Base-by-base conservation (phyloP, 2,113 vertebrate species). In the Prietella phreatophila region DNA sequence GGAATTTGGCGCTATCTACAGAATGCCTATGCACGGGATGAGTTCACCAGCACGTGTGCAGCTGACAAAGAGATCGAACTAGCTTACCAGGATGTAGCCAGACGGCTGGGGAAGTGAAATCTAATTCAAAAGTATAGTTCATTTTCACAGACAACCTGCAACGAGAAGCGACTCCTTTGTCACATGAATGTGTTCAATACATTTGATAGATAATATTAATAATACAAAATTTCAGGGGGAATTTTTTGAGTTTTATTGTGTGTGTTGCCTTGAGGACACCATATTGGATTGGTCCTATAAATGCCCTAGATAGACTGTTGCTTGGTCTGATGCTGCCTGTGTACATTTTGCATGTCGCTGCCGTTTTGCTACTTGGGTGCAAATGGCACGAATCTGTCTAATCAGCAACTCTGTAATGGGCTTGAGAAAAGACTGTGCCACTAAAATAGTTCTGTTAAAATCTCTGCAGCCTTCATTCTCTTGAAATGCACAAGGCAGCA, bases 31-130 rank as follows among this genome's bases (percentile, higher is more conserved):
- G 92, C 92, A 60, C 93, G 97, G 42, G 98, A 99, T 0, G 98
- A 99, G 86, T 99, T 99, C 95, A 97, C 94, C 93, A 99, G 98
- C 93, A 99, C 98, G 5, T 99, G 97, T 22, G 96, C 98, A 0
- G 97, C 97, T 0, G 97, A 98, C 88, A 92, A 92, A 30, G 98
- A 99, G 90, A 97, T 99, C 0, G 97, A 99, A 91, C 90, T 96
- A 58, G 98, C 98, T 85, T 99, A 99, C 0, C 95, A 95, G 7
- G 98, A 98, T 0, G 98, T 99, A 10, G 98, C 97, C 82, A 97
- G 96, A 93, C 93, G 97, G 89, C 95, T 99, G 86, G 96, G 95
- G 86, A 96, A 97, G 86, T 96, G 90, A 94, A 53, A 19, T 19
- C 25, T 83, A 3, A 4, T 1, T 19, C 11, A 20, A 33, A 27